Percentiles rank a stretch among this genome's conserved stretches.
phyloP scores from a whole-genome alignment of 2,113 vertebrate genomes.

The Uria aalge region DNA sequence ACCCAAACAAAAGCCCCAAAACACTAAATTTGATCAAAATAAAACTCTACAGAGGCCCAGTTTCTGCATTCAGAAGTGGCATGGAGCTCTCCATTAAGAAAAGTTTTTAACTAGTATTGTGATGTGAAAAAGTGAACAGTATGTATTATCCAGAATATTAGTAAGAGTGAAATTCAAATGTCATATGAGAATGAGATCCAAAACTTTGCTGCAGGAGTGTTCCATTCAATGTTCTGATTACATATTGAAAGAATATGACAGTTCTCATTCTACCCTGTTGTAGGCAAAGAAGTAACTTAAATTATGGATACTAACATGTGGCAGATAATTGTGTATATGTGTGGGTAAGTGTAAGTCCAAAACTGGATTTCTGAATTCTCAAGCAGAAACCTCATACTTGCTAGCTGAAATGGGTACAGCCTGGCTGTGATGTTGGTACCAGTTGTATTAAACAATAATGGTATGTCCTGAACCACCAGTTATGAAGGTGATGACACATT shows the following conservation, averaged over 20 bases:
- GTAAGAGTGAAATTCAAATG: neutral
- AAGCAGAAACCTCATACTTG: neutral
- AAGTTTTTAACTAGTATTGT: neutral
- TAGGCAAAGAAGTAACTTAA: neutral
- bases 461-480: neutral
- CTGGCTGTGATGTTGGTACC: accelerated
- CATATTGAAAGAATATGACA: neutral
- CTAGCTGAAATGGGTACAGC: neutral
- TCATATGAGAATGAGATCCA: neutral
- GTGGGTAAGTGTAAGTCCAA: neutral
- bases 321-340: neutral
- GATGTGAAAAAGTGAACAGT: neutral
- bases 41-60: neutral
- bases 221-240: neutral
- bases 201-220: neutral
- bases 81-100: neutral
- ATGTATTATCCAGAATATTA: neutral
- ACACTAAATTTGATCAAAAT: neutral
- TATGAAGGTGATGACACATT: neutral
- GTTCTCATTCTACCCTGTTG: neutral
- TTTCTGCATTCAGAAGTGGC: neutral
- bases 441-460: neutral
- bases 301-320: neutral
- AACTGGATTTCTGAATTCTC: neutral
- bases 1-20: neutral